phyloP scores from a whole-genome alignment of 2,888 invertebrate genomes.

The Tethea ocularis region DNA sequence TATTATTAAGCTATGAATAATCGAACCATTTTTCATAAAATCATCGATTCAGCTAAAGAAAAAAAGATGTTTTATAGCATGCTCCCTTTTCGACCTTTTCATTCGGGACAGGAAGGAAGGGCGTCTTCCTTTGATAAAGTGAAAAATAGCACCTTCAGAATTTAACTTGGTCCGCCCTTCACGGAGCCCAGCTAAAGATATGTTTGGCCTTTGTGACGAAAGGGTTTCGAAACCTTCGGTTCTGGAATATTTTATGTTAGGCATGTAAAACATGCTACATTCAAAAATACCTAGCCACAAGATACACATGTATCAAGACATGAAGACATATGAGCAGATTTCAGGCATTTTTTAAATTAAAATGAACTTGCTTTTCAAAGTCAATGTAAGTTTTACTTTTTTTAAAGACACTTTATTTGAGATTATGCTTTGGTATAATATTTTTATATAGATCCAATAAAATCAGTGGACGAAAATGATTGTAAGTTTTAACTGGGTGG shows the following conservation, averaged over 20 bases:
- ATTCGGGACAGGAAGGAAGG: slow-evolving; percentile 70
- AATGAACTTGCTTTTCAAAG: no score
- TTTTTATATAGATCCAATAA: no score
- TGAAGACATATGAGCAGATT: no score
- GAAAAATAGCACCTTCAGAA: slow-evolving; percentile 75
- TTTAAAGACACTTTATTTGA: no score
- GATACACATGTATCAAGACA: no score
- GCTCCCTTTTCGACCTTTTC: slow-evolving; percentile 72
- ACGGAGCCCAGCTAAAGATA: slow-evolving; percentile 44
- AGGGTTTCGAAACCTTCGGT: slow-evolving; percentile 43
- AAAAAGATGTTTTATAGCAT: slow-evolving; percentile 63
- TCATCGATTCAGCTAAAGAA: slow-evolving; percentile 55
- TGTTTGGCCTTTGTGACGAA: slow-evolving; percentile 45
- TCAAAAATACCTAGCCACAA: not conserved
- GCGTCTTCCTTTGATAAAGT: slow-evolving; percentile 76
- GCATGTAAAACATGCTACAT: slow-evolving; percentile 4
- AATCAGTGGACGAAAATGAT: no score
- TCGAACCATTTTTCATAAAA: slow-evolving; percentile 42
- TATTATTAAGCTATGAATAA: slow-evolving; percentile 31
- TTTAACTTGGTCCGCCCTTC: slow-evolving; percentile 53
- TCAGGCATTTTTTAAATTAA: not conserved
- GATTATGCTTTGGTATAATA: no score
- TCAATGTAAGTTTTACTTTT: no score
- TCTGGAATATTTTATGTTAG: slow-evolving; percentile 26
- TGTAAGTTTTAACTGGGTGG: no score